Conservation (phyloP, 2,113 vertebrate species). For the Urocynchramus pylzowi region DNA sequence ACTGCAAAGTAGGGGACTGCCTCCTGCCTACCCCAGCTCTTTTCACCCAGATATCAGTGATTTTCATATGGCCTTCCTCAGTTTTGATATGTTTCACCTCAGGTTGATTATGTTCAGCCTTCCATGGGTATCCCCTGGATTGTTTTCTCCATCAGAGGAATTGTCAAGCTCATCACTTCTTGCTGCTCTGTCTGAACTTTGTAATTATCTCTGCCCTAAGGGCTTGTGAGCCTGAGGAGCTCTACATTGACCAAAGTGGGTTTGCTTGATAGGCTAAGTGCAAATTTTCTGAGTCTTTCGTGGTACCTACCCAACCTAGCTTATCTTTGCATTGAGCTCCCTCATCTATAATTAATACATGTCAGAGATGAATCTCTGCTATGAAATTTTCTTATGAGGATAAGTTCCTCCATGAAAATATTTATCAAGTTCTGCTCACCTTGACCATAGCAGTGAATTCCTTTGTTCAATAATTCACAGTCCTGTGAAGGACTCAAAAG, state of each 20-base stretch:
- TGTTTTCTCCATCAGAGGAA: background rate
- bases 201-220: constrained; percentile 9
- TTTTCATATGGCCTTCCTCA: background rate
- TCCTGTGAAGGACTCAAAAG: background rate
- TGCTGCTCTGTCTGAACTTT: constrained; percentile 8
- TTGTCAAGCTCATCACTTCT: constrained; percentile 4
- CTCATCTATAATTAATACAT: constrained; percentile 22
- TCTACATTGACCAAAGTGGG: background rate
- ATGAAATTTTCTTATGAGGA: constrained; percentile 16
- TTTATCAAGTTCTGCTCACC: constrained; percentile 25
- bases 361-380: constrained; percentile 3
- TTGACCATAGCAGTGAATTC: constrained; percentile 18
- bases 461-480: constrained; percentile 50
- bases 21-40: background rate
- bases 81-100: background rate
- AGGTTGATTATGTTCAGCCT: background rate
- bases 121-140: background rate
- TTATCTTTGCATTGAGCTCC: background rate
- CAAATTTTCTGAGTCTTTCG: background rate
- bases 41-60: background rate
- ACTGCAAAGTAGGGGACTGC: background rate
- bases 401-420: constrained; percentile 11
- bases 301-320: background rate
- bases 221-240: background rate
- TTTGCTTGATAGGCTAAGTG: background rate